A percentile compares a stretch with the other conserved stretches of the same genome.
Conservation (phyloP, 2,113 vertebrate species). For the Reinhardtius hippoglossoides region DNA sequence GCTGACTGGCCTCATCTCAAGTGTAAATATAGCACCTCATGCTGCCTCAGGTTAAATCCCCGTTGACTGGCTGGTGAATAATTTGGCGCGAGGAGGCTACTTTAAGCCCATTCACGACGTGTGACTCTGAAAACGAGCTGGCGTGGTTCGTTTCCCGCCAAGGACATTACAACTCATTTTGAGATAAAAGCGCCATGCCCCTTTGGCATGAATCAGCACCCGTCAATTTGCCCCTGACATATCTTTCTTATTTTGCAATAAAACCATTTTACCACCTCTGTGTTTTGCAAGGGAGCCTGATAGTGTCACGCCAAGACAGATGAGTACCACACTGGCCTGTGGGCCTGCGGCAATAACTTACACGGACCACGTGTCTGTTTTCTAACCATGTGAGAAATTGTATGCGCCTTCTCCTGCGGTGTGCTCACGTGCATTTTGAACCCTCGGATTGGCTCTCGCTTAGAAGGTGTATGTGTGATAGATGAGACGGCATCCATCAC, state of each 20-base stretch:
- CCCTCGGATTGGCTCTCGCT: constrained; percentile 30
- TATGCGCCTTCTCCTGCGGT: constrained; percentile 34
- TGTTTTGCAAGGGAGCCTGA: constrained; percentile 64
- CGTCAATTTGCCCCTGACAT: constrained; percentile 55
- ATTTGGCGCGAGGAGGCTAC: background rate
- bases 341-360: constrained; percentile 69
- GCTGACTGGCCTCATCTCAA: background rate
- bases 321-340: constrained; percentile 59
- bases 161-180: constrained; percentile 34
- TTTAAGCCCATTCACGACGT: constrained; percentile 17
- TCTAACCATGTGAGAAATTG: constrained; percentile 67
- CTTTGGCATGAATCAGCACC: constrained; percentile 54
- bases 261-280: constrained; percentile 67
- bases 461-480: constrained; percentile 29
- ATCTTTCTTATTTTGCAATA: constrained; percentile 67
- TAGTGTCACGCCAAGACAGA: constrained; percentile 73
- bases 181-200: constrained; percentile 48
- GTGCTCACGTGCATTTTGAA: constrained; percentile 32
- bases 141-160: background rate
- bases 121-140: constrained; percentile 15
- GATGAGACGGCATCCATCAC: constrained; percentile 51
- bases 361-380: constrained; percentile 52
- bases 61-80: constrained; percentile 22
- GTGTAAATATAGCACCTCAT: constrained; percentile 29
- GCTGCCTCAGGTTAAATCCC: constrained; percentile 17